Percentiles rank a stretch among this genome's conserved stretches.
These are phyloP conservation scores for Jordanella pulchra DNA, from an alignment of 2,797 vertebrate species.

Conservation along the genomic window DNA sequence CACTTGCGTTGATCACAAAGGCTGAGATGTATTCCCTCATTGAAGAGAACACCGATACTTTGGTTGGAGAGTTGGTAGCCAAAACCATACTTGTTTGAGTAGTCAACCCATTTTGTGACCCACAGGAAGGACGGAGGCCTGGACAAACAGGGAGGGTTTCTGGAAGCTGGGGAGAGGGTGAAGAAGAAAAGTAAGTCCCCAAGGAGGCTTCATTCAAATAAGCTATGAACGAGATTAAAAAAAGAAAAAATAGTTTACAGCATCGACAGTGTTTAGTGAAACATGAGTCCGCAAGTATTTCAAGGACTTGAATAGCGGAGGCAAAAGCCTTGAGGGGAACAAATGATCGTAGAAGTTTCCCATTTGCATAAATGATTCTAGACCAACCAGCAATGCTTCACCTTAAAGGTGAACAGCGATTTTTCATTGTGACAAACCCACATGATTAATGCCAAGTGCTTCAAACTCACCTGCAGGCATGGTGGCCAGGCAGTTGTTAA, in stretches of 20 bases:
- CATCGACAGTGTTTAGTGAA: neutral
- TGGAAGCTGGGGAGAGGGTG: conserved; percentile 78
- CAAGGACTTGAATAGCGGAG: neutral
- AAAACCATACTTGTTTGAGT: conserved; percentile 98
- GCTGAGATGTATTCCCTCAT: conserved; percentile 93
- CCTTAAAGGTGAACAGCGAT: neutral
- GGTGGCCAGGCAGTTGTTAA: conserved; percentile 86
- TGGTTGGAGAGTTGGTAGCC: conserved; percentile 97
- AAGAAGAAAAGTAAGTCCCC: neutral
- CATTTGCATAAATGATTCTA: neutral
- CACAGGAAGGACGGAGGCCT: conserved; percentile 91
- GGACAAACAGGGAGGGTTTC: conserved; percentile 88
- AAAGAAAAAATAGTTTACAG: neutral
- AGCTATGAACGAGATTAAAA: neutral
- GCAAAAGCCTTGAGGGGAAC: neutral
- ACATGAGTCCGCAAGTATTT: conserved; percentile 39
- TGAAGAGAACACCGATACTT: conserved; percentile 94
- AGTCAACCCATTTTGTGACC: conserved; percentile 99
- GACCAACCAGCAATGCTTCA: neutral
- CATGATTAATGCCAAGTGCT: neutral
- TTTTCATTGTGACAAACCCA: neutral
- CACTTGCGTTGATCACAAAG: conserved; percentile 91
- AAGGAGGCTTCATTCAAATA: neutral
- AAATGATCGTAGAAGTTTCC: neutral
- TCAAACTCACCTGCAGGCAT: conserved; percentile 90